Percentiles rank a stretch among this genome's conserved stretches.
phyloP scores from a whole-genome alignment of 2,888 invertebrate species.

The Coenonympha arcania region DNA sequence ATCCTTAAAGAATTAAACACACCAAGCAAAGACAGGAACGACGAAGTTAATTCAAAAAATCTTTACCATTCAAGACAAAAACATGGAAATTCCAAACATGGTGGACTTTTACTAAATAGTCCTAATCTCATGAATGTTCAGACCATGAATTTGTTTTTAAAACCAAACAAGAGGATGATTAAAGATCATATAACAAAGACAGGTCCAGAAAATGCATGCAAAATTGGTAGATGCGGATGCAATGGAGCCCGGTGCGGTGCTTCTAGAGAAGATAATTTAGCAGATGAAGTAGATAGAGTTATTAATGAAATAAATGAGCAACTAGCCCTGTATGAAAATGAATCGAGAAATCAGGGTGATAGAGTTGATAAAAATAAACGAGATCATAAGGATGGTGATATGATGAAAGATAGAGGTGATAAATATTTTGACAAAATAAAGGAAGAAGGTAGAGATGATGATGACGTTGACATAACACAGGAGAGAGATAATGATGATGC shows the following conservation, averaged over 20 bases:
- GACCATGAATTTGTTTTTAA: slow-evolving; percentile 25
- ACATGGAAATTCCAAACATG: neutral
- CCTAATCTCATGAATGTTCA: slow-evolving; percentile 24
- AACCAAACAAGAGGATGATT: slow-evolving; percentile 12
- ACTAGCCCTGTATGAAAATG: no score
- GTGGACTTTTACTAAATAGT: slow-evolving; percentile 6
- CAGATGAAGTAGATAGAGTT: slow-evolving; percentile 27
- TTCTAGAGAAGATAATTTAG: slow-evolving; percentile 13
- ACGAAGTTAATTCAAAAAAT: neutral
- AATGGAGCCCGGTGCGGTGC: slow-evolving; percentile 19
- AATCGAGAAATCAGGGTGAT: slow-evolving; percentile 9
- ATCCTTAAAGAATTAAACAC: slow-evolving; percentile 10
- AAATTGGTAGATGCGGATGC: slow-evolving; percentile 28
- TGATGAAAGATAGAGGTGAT: neutral
- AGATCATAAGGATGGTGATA: neutral
- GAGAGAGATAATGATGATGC: neutral
- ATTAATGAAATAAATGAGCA: slow-evolving; percentile 29
- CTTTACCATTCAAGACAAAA: neutral
- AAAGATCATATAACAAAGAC: slow-evolving; percentile 1
- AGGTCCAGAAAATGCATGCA: slow-evolving; percentile 20
- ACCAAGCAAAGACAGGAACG: neutral
- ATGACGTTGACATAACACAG: neutral
- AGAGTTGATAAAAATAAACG: slow-evolving; percentile 3
- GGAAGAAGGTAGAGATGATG: neutral
- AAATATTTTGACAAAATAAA: neutral